Evolutionary conservation across 2,888 invertebrate genomes (phyloP).

Genomic region (Bedellia somnulentella): DNA sequence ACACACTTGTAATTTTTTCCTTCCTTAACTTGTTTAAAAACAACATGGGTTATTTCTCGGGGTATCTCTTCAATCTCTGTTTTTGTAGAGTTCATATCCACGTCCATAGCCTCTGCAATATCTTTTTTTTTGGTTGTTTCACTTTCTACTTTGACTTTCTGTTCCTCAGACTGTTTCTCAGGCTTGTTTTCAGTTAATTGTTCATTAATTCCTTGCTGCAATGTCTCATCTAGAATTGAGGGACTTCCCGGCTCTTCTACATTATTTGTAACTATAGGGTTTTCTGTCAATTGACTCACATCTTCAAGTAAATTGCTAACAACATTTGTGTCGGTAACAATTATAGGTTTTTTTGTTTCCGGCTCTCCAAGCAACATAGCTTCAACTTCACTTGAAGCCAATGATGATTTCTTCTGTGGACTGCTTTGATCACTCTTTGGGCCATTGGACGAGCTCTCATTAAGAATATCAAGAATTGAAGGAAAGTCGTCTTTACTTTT

Average conservation of each 20-base stretch:
- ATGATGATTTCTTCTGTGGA: constrained; percentile 24
- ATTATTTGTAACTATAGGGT: too few relatives aligned
- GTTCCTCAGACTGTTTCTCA: background rate
- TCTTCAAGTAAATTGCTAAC: constrained; percentile 19
- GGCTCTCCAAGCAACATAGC: constrained; percentile 44
- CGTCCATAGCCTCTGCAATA: constrained; percentile 13
- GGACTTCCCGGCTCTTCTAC: constrained; percentile 26
- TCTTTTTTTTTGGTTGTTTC: constrained; percentile 7
- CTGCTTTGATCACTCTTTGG: constrained; percentile 20
- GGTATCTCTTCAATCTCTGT: constrained; percentile 1
- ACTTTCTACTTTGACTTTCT: background rate
- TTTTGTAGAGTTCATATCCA: constrained; percentile 3
- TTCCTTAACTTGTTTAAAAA: constrained; percentile 35
- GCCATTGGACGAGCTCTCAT: constrained; percentile 19
- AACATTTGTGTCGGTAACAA: constrained; percentile 15
- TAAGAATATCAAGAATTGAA: constrained; percentile 54
- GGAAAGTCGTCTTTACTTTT: constrained; percentile 36
- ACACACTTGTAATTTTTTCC: constrained; percentile 36
- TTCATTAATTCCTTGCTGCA: constrained; percentile 36
- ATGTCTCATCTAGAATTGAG: constrained; percentile 40
- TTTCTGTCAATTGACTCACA: too few relatives aligned
- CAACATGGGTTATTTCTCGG: constrained; percentile 23
- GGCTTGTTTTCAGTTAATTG: constrained; percentile 20
- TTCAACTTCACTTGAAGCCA: constrained; percentile 49
- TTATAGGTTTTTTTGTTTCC: constrained; percentile 14